Conservation (phyloP, 2,888 invertebrate genomes). For the Nomada fucata region DNA sequence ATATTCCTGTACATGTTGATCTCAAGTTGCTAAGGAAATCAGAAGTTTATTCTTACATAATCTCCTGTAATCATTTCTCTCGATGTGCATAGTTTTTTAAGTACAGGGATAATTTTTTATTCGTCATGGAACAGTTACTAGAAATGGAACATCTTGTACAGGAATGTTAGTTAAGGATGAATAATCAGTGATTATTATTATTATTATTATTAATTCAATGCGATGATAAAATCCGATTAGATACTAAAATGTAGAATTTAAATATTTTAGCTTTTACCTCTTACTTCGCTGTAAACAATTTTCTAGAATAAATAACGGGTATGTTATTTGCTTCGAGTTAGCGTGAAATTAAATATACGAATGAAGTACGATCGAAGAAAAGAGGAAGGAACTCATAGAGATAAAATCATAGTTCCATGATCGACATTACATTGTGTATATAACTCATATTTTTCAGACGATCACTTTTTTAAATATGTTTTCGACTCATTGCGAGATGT, state of each 20-base stretch:
- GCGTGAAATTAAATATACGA: constrained; percentile 35
- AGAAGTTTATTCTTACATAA: constrained; percentile 55
- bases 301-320: constrained; percentile 43
- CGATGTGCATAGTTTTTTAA: constrained; percentile 28
- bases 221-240: constrained; percentile 59
- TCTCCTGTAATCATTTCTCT: constrained; percentile 64
- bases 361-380: constrained; percentile 23
- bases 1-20: constrained; percentile 70
- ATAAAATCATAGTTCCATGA: constrained; percentile 34
- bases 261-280: constrained; percentile 57
- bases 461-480: constrained; percentile 37
- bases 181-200: constrained; percentile 47
- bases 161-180: constrained; percentile 59
- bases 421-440: constrained; percentile 57
- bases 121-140: constrained; percentile 26
- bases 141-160: constrained; percentile 61
- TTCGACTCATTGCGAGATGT: constrained; percentile 10
- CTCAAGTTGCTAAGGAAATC: constrained; percentile 47
- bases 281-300: constrained; percentile 55
- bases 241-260: constrained; percentile 56
- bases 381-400: constrained; percentile 4
- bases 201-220: constrained; percentile 59
- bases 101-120: constrained; percentile 11
- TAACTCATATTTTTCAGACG: constrained; percentile 45
- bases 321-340: constrained; percentile 49